Evolutionary conservation across 2,113 vertebrate species (phyloP), one percentile per base, ranked within the genome.

Genomic region (Nannobrachium achirus): DNA sequence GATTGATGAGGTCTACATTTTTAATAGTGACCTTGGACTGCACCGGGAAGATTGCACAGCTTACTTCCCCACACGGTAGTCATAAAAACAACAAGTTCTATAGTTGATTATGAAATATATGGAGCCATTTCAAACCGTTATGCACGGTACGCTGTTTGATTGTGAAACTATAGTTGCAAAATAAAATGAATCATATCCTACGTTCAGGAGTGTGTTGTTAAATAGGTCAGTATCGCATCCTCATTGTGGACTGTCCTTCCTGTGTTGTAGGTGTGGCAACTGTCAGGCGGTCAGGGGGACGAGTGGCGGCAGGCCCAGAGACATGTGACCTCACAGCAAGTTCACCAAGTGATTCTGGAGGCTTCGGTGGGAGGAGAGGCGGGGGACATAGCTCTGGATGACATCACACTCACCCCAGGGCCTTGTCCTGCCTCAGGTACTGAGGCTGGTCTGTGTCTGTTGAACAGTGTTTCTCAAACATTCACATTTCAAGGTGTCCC

Each of bases 251-350:
- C 6, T 78, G 70, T 77, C 56, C 14, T 51, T 82, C 82, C 73
- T 88, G 25, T 88, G 76, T 82, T 84, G 71, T 78, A 93, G 92
- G 79, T 92, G 67, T 93, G 92, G 92, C 87, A 91, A 78, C 89
- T 85, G 61, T 70, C 63, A 42, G 87, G 90, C 50, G 84, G 84
- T 63, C 90, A 89, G 50, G 83, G 78, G 11, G 84, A 89, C 25
- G 75, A 89, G 69, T 93, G 92, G 92, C 83, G 61, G 67, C 50
- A 61, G 62, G 79, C 73, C 53, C 89, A 81, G 58, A 85, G 40
- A 18, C 89, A 90, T n/a, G 85, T 93, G 76, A 89, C 64, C 20
- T 0, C 81, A 45, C 79, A 82, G 56, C 33, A 69, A 15, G 87
- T 91, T 56, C 91, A 92, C 68, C 90, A 88, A 79, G 78, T 92